Evolutionary conservation across 2,888 invertebrate genomes (phyloP), one percentile per base, ranked within the genome.

Genomic region (Caradrina kadenii): DNA sequence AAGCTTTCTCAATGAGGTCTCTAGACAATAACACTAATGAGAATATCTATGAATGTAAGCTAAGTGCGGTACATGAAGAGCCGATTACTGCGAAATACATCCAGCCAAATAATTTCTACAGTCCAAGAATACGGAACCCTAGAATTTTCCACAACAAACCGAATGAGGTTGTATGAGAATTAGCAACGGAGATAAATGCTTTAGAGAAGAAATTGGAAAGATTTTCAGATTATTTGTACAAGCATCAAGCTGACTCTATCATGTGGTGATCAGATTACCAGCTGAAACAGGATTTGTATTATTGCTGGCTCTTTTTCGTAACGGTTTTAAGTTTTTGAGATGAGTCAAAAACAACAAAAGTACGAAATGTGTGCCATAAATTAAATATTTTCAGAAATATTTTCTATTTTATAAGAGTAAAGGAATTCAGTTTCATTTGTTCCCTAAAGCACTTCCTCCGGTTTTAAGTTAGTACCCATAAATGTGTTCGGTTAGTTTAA

Each of bases 161-260:
- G 6, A 94, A 96, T 69, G 96, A 96, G 83, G 94, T 96, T 89
- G 92, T 96, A 96, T 96, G 96, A 96, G 96, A 94, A 89, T 94
- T 96, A 94, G 94, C 96, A 72, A 89, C 93, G 95, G 96, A 96
- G 96, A 95, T 96, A 92, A 95, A 93, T 90, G 92, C 95, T 93
- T 96, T 96, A 92, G 96, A 96, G 92, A 93, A 84, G 79, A 96
- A 94, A 90, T 87, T 96, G 68, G 96, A 96, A 78, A 94, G 89
- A 76, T 96, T 96, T 86, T 96, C 96, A 6, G 95, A 96, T 79
- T 94, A 96, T 84, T 83, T 96, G 79, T 91, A 93, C 81, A 96
- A 96, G 86, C 94, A 96, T 71, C 96, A 96, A 86, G 96, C 96
- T 0, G 96, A 97, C 81, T 96, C 96, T 48, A 96, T 97, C 84